Evolutionary conservation across 2,113 vertebrate species (phyloP), one percentile per base, ranked within the genome.

Genomic region (Hypocryptadius cinnamomeus): DNA sequence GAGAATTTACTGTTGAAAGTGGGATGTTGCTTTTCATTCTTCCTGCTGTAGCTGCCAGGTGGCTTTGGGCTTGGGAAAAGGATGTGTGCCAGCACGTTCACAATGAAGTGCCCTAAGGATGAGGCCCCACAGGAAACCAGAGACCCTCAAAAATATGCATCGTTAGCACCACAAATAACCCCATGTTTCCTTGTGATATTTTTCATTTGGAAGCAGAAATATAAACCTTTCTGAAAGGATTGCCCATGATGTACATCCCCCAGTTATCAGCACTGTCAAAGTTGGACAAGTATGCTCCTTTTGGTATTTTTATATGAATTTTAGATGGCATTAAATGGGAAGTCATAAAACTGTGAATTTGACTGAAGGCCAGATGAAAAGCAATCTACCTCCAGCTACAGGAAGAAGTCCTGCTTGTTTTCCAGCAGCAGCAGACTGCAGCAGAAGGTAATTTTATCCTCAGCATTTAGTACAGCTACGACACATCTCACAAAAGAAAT

Each of bases 21-120:
- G 51, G 37, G 56, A 74, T 51, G 85, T 53, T 85, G 73, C 79
- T 93, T 91, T 90, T 84, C 71, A 18, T 79, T 88, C 77, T 95
- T 95, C 69, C 85, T 84, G 87, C 83, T 81, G 48, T 56, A 84
- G 91, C 85, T 94, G 76, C 79, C 92, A 92, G 72, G 87, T 88
- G 93, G 76, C 76, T 91, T 85, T 74, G 85, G 93, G 85, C 90
- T 92, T 84, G 94, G 92, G 92, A 89, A 86, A 93, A 93, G 87
- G 90, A 92, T 74, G 72, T 86, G 68, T 95, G 83, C 85, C 93
- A 95, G 90, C 83, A 82, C 1, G 0, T 33, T 64, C 87, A 78
- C 85, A 95, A 80, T 68, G 51, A 64, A 80, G 61, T 45, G 56
- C 79, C 90, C 72, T 27, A 42, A 93, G 90, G 91, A 94, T 80